Conservation (phyloP, 2,888 invertebrate genomes). For the Odontocolon sp. region DNA sequence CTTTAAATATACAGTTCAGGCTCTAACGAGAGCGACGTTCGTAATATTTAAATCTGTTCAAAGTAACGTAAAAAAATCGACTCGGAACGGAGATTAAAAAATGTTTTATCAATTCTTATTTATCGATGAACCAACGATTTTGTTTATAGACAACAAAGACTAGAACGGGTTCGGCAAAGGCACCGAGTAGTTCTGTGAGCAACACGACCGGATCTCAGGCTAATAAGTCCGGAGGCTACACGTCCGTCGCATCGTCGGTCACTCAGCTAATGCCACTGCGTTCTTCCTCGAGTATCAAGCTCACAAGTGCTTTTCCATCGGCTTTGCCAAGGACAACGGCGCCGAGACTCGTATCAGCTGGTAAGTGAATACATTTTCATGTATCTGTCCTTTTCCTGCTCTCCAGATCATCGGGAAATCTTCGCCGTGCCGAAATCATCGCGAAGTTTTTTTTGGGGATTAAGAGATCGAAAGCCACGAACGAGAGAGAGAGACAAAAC, state of each 20-base stretch:
- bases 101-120: too few species aligned
- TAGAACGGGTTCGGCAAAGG: conserved; percentile 75
- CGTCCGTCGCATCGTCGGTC: conserved; percentile 69
- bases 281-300: conserved; percentile 76
- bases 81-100: too few species aligned
- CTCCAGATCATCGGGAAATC: conserved; percentile 44
- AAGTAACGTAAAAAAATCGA: too few species aligned
- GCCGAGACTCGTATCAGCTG: conserved; percentile 83
- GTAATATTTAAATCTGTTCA: too few species aligned
- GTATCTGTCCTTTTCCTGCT: conserved; percentile 35
- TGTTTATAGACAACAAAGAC: conserved; percentile 74
- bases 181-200: conserved; percentile 70
- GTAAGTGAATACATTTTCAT: conserved; percentile 70
- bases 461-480: neutral
- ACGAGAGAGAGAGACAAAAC: conserved; percentile 7
- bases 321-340: conserved; percentile 80
- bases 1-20: too few species aligned
- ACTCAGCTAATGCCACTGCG: conserved; percentile 77
- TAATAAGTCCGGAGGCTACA: conserved; percentile 63
- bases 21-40: too few species aligned
- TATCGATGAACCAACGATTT: neutral
- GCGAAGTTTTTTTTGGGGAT: conserved; percentile 11
- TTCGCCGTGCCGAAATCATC: conserved; percentile 15
- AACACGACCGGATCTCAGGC: conserved; percentile 49
- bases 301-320: conserved; percentile 75